These are phyloP conservation scores for Dendrocincla tyrannina DNA, from an alignment of 2,797 vertebrate genomes.

Conservation along the genomic window DNA sequence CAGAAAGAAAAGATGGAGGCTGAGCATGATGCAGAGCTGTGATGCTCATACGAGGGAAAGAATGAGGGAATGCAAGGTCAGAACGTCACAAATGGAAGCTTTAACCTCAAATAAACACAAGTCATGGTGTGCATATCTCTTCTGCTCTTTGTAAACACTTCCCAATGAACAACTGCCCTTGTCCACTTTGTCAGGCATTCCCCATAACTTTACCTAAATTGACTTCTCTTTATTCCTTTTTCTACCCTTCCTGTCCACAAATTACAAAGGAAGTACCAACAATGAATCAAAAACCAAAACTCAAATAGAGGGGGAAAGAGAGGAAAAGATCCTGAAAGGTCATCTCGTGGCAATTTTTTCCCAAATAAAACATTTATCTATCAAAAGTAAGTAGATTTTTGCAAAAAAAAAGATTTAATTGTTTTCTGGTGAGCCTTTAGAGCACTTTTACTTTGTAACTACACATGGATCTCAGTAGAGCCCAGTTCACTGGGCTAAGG, in stretches of 20 bases:
- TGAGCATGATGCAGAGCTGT: neutral
- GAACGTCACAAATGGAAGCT: neutral
- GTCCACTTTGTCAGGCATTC: neutral
- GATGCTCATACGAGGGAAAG: neutral
- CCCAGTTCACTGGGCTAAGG: neutral
- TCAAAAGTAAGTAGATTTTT: neutral
- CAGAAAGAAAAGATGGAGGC: neutral
- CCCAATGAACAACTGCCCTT: neutral
- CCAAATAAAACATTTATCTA: neutral
- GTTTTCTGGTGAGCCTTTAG: neutral
- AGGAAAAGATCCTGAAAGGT: neutral
- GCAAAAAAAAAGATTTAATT: neutral
- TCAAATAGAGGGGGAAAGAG: neutral
- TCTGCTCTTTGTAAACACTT: neutral
- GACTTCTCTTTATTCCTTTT: neutral
- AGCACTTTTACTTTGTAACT: neutral
- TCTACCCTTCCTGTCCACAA: neutral
- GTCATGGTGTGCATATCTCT: neutral
- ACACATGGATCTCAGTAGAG: neutral
- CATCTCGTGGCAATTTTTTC: neutral
- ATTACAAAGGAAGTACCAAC: neutral
- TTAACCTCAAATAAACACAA: neutral
- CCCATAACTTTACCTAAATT: neutral
- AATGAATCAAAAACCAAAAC: neutral
- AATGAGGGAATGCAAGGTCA: neutral